A percentile compares a stretch with the other conserved stretches of the same genome.
Evolutionary conservation across 2,888 invertebrate species (phyloP).

Genomic region (Poecilobothrus nobilitatus): DNA sequence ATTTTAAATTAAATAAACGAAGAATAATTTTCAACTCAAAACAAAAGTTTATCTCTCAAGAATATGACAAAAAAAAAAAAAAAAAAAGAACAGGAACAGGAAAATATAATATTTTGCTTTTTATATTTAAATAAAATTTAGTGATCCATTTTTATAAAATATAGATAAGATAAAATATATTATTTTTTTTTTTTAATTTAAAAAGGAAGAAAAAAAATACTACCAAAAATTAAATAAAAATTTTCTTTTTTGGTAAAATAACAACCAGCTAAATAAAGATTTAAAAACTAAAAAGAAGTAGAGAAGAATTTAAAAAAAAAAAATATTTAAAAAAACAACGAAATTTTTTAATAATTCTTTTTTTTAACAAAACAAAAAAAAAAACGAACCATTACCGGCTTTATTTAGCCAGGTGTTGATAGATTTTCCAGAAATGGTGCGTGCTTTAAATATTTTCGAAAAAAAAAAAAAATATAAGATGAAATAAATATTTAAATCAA

Average conservation of each 20-base stretch:
- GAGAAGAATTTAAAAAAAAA: neutral
- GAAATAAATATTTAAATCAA: too few relatives aligned
- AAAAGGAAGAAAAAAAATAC: conserved; percentile 9
- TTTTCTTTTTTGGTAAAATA: too few relatives aligned
- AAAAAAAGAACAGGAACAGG: too few relatives aligned
- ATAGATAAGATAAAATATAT: too few relatives aligned
- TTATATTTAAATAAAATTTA: too few relatives aligned
- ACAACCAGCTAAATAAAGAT: neutral
- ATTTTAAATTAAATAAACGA: too few relatives aligned
- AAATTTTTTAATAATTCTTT: conserved; percentile 5
- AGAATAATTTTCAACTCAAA: conserved; percentile 14
- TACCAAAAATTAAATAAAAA: too few relatives aligned
- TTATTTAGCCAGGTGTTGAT: conserved; percentile 26
- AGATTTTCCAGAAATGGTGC: conserved; percentile 26
- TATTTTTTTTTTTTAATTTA: conserved; percentile 24
- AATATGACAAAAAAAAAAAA: conserved; percentile 31
- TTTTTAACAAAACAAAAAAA: conserved; percentile 13
- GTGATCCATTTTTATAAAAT: too few relatives aligned
- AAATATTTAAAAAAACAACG: conserved; percentile 9
- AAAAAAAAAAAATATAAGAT: neutral
- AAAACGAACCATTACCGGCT: conserved; percentile 26
- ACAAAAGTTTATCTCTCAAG: conserved; percentile 27
- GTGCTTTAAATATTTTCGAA: conserved; percentile 20
- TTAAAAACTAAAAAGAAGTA: too few relatives aligned
- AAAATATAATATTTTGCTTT: too few relatives aligned